Evolutionary conservation across 2,888 invertebrate species (phyloP).

Genomic region (Brassicogethes aeneus): DNA sequence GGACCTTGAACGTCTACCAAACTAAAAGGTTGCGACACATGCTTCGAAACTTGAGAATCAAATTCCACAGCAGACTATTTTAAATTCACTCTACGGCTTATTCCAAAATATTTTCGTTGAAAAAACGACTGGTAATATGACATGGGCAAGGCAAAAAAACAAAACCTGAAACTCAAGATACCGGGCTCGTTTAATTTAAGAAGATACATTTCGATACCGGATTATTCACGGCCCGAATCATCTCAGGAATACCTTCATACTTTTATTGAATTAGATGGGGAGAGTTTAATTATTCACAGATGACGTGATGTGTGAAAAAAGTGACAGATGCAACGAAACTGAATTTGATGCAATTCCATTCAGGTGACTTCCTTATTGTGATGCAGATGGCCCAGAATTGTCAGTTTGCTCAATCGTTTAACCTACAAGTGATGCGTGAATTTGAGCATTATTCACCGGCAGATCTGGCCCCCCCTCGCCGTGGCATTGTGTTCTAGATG

Average conservation of each 20-base stretch:
- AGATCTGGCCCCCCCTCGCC: slow-evolving; percentile 17
- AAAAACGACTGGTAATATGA: slow-evolving; percentile 2
- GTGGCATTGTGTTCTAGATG: slow-evolving; percentile 27
- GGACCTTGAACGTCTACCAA: slow-evolving; percentile 13
- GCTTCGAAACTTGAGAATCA: slow-evolving; percentile 22
- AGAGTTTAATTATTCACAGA: too few relatives aligned
- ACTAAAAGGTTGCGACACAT: slow-evolving; percentile 14
- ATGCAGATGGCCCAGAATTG: slow-evolving; percentile 29
- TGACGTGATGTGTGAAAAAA: too few relatives aligned
- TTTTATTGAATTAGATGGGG: too few relatives aligned
- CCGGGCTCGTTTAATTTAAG: background rate
- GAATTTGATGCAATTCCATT: slow-evolving; percentile 16
- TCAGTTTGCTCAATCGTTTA: slow-evolving; percentile 31
- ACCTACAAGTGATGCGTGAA: slow-evolving; percentile 27
- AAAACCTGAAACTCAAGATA: slow-evolving; percentile 1
- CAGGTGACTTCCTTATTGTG: slow-evolving; percentile 29
- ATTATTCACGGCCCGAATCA: too few relatives aligned
- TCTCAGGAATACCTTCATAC: too few relatives aligned
- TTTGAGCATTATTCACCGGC: slow-evolving; percentile 2
- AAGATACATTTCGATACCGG: too few relatives aligned
- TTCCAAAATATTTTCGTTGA: background rate
- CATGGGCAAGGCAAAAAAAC: background rate
- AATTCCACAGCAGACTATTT: slow-evolving; percentile 14
- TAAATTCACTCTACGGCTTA: slow-evolving; percentile 1
- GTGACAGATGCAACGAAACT: slow-evolving; percentile 24